Conservation (phyloP, 2,888 invertebrate genomes). For the Tenthredo distinguenda region DNA sequence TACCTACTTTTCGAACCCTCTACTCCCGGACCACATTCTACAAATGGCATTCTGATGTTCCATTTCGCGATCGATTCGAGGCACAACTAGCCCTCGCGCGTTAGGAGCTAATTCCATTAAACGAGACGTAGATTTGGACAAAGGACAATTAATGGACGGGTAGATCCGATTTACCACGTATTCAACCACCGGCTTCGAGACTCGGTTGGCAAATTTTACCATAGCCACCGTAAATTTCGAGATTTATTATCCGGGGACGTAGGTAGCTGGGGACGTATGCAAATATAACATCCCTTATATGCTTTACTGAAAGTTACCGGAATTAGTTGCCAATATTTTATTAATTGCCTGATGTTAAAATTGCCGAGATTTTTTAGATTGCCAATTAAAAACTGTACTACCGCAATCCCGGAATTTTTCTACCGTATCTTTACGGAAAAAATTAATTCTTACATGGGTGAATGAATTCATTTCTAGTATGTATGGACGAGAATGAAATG, state of each 20-base stretch:
- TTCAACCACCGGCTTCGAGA: not conserved
- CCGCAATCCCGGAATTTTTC: not conserved
- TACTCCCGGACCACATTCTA: slow-evolving; percentile 19
- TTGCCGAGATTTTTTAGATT: not conserved
- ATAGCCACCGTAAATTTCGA: not conserved
- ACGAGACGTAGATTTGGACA: slow-evolving; percentile 34
- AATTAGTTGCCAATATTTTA: not conserved
- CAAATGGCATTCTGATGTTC: slow-evolving; percentile 49
- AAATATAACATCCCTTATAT: slow-evolving; percentile 15
- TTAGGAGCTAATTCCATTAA: slow-evolving; percentile 32
- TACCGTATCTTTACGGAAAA: not conserved
- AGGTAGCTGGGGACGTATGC: not conserved
- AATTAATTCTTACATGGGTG: not conserved
- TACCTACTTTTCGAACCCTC: slow-evolving; percentile 38
- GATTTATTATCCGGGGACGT: not conserved
- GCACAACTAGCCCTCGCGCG: slow-evolving; percentile 20
- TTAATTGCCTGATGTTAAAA: not conserved
- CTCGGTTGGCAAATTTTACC: slow-evolving; percentile 18
- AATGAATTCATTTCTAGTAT: not conserved
- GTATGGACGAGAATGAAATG: not conserved
- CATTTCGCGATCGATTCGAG: slow-evolving; percentile 36
- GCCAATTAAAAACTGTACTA: not conserved
- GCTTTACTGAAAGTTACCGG: not conserved
- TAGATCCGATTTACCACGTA: slow-evolving; percentile 18
- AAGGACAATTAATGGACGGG: slow-evolving; percentile 39